Evolutionary conservation across 2,113 vertebrate genomes (phyloP), one percentile per base, ranked within the genome.

Genomic region (Cephalophus harveyi): DNA sequence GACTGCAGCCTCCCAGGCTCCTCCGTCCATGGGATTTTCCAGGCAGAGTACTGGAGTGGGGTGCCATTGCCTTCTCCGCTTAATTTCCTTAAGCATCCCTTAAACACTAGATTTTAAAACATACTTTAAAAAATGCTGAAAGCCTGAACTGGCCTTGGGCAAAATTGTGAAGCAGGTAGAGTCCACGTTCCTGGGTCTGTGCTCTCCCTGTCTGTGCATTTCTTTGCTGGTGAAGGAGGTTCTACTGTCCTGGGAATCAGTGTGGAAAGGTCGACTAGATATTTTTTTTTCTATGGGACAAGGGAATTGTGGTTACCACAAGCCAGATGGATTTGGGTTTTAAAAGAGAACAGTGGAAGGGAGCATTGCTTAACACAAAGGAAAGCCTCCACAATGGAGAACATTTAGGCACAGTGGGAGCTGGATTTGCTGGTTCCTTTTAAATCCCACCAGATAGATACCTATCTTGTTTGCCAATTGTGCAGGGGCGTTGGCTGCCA

Each of bases 391-490:
- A 6, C 54, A 84, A 95, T 76, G 64, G 95, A 83, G 43, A 83
- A 97, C 40, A 94, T 94, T 87, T 76, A 62, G 89, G 87, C 52
- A 17, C 60, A 62, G n/a, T 27, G 82, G 62, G 96, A 95, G 95
- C 59, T 89, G 83, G 76, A 78, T 93, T 94, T 94, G 93, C 92
- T 81, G 90, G 64, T 74, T 96, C 52, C 54, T 92, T 97, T 97
- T 78, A 96, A 83, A 97, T 94, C 94, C 54, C 43, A 91, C 55
- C 95, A 96, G 95, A 55, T 82, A 95, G 96, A 91, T 88, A 62
- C 87, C 82, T 96, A 50, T 93, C 82, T 97, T 46, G 16, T 91
- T 95, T 87, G 93, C 82, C 57, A 89, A 25, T 76, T 59, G 71
- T 92, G 48, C 71, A 17, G 48, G 85, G 36, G 82, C 48, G 9